Conservation (phyloP, 2,888 invertebrate genomes). For the Physocephala rufipes region DNA sequence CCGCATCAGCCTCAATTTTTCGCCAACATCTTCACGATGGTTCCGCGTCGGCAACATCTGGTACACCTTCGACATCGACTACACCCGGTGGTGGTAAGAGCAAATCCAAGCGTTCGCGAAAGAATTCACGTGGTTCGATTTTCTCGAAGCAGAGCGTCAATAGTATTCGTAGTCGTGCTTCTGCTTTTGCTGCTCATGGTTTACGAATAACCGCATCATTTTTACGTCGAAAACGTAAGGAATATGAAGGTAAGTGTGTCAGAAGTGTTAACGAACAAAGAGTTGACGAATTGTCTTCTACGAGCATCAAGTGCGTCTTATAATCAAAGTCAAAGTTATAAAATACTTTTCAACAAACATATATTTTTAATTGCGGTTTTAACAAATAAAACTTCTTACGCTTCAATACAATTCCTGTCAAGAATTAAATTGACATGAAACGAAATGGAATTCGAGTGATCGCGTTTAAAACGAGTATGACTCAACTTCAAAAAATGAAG, state of each 20-base stretch:
- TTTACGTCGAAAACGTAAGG: slow-evolving; percentile 58
- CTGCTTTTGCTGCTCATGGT: slow-evolving; percentile 52
- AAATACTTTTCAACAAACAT: no score
- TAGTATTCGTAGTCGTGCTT: slow-evolving; percentile 50
- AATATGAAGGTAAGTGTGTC: slow-evolving; percentile 61
- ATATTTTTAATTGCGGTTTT: no score
- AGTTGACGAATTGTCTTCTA: no score
- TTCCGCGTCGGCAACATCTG: slow-evolving; percentile 44
- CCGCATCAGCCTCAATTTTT: slow-evolving; percentile 43
- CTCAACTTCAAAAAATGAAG: no score
- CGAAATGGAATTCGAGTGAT: no score
- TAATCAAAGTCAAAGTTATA: no score
- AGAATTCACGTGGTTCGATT: slow-evolving; percentile 57
- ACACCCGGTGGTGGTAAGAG: slow-evolving; percentile 27
- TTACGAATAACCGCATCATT: slow-evolving; percentile 62
- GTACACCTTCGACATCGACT: slow-evolving; percentile 46
- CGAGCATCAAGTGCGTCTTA: no score
- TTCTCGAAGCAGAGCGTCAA: slow-evolving; percentile 53
- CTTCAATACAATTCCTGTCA: no score
- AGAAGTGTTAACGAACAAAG: not conserved
- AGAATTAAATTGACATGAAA: no score
- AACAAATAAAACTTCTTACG: no score
- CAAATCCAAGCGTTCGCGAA: slow-evolving; percentile 47
- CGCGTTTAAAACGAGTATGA: no score
- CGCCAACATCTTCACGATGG: slow-evolving; percentile 42